Conservation (phyloP, 2,888 invertebrate genomes). For the Cyaniris semiargus region DNA sequence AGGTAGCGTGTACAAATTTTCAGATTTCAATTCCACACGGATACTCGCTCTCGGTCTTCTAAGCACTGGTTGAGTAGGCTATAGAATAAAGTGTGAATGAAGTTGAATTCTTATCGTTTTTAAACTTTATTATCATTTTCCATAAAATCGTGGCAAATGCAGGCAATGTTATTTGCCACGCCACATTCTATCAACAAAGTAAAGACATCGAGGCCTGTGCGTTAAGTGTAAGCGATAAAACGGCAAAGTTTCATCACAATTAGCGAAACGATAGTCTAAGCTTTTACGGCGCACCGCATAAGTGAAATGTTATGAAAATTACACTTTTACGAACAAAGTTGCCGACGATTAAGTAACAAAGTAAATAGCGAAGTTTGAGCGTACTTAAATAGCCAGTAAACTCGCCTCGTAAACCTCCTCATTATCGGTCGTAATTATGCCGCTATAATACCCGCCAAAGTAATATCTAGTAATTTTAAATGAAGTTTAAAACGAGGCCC, state of each 20-base stretch:
- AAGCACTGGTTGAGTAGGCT: too few species aligned
- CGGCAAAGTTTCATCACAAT: neutral
- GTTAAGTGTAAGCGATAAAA: neutral
- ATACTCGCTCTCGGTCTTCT: too few species aligned
- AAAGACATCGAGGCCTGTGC: neutral
- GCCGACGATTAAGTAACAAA: conserved; percentile 18
- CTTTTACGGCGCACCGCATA: conserved; percentile 14
- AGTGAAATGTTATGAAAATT: conserved; percentile 19
- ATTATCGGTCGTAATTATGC: neutral
- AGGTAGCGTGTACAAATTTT: too few species aligned
- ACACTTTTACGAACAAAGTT: neutral
- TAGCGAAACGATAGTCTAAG: neutral
- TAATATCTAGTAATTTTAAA: neutral
- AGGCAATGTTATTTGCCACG: neutral
- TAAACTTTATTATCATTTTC: too few species aligned
- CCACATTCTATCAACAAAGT: neutral
- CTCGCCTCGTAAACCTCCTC: neutral
- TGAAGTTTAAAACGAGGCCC: conserved; percentile 1
- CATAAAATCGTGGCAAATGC: too few species aligned
- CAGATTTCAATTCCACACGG: too few species aligned
- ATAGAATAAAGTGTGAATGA: neutral
- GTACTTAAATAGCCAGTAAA: neutral
- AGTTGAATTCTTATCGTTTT: too few species aligned
- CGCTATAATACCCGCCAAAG: neutral
- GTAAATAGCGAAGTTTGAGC: neutral